Conservation (phyloP, 2,113 vertebrate species). For the Cettia cetti region DNA sequence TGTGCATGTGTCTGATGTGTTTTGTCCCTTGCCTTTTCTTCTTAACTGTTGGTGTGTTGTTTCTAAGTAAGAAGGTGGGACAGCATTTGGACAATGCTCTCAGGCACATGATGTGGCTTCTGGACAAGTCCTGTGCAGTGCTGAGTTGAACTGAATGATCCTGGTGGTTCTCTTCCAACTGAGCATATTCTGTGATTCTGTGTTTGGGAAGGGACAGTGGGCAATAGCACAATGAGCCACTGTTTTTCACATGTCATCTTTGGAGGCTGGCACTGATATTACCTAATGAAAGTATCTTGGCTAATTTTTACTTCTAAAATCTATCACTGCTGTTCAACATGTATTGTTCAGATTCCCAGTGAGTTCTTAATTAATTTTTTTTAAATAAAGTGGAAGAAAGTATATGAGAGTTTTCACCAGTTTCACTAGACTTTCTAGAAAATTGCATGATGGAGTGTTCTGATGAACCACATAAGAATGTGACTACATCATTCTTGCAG, state of each 20-base stretch:
- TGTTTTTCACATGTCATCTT: background rate
- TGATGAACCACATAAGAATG: background rate
- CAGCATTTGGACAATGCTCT: background rate
- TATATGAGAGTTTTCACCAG: background rate
- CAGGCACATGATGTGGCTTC: background rate
- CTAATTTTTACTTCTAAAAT: background rate
- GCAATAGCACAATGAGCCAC: background rate
- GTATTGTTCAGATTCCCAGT: background rate
- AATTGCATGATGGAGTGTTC: background rate
- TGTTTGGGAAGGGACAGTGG: background rate
- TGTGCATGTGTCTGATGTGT: background rate
- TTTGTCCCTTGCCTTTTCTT: background rate
- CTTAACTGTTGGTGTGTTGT: background rate
- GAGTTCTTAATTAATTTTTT: background rate
- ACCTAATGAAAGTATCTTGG: background rate
- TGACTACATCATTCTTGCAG: slow-evolving; percentile 62
- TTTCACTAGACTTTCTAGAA: background rate
- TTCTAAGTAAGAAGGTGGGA: background rate
- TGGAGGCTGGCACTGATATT: background rate
- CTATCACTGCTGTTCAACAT: background rate
- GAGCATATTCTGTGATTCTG: background rate
- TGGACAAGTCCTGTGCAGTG: background rate
- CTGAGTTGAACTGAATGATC: background rate
- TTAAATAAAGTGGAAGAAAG: background rate
- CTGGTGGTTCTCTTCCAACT: background rate